Evolutionary conservation across 2,113 vertebrate species (phyloP).

Genomic region (Lepisosteus oculatus): DNA sequence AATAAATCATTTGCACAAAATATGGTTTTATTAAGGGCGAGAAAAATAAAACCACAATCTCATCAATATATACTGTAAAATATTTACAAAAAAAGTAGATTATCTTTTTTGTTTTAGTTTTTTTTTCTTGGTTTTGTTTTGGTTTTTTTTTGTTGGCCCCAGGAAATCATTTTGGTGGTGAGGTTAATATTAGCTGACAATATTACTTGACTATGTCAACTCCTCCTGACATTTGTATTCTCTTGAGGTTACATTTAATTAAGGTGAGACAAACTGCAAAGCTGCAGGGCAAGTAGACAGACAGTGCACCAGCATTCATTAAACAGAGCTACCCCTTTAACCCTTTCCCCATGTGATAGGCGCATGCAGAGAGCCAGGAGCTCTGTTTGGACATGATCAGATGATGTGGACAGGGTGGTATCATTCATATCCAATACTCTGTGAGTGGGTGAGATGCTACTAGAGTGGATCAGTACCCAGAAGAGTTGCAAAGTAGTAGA

Average conservation of each 20-base stretch:
- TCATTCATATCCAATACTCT: no score
- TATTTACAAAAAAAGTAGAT: no score
- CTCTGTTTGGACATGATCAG: no score
- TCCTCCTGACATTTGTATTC: slow-evolving; percentile 17
- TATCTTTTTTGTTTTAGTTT: no score
- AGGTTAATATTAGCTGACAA: slow-evolving; percentile 15
- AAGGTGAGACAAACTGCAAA: slow-evolving; percentile 8
- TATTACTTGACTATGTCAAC: not conserved
- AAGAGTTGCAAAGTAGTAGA: no score
- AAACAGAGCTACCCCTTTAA: not conserved
- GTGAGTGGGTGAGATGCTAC: no score
- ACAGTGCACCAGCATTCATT: not conserved
- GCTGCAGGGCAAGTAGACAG: not conserved
- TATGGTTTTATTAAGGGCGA: not conserved
- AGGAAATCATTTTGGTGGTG: slow-evolving; percentile 8
- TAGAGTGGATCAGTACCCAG: no score
- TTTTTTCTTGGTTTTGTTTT: no score
- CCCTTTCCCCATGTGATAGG: not conserved
- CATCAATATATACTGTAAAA: no score
- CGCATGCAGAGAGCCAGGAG: no score
- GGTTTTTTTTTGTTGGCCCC: no score
- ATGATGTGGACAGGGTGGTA: no score
- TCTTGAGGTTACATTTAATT: slow-evolving; percentile 5
- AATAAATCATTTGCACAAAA: not conserved
- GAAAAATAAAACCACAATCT: not conserved